phyloP scores from a whole-genome alignment of 2,797 vertebrate species.

The Heliangelus exortis region DNA sequence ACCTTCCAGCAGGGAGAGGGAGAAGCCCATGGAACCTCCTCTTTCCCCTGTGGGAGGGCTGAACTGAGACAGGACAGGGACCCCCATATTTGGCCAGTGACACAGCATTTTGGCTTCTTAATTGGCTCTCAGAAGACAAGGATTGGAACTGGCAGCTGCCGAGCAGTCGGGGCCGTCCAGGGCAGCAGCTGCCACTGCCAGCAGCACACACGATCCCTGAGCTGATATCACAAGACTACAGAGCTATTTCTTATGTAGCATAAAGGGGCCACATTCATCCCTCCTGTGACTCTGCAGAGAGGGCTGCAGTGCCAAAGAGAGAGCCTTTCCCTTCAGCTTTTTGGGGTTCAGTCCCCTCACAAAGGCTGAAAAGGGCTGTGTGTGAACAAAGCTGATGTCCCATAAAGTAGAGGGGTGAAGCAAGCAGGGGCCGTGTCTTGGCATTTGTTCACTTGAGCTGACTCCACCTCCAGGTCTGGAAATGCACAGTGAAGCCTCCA shows the following conservation, averaged over 20 bases:
- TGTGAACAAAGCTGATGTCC: neutral
- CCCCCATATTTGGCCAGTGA: conserved; percentile 61
- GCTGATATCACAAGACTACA: neutral
- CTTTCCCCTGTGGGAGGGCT: neutral
- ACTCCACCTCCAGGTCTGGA: neutral
- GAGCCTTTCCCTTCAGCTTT: neutral
- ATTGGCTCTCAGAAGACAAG: neutral
- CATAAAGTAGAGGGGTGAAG: neutral
- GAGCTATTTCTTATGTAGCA: neutral
- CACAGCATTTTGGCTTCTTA: conserved; percentile 39
- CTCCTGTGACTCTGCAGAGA: neutral
- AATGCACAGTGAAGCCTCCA: neutral
- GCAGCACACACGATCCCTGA: neutral
- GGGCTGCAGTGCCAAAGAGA: neutral
- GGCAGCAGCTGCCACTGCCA: conserved; percentile 22
- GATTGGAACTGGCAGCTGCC: conserved; percentile 7
- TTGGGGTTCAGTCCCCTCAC: neutral
- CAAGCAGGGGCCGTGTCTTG: neutral
- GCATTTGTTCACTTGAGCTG: neutral
- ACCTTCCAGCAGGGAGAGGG: neutral
- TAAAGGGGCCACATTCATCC: neutral
- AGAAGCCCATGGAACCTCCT: neutral
- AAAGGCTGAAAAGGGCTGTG: neutral
- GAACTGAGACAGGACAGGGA: neutral
- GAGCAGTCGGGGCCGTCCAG: neutral